phyloP scores from a whole-genome alignment of 2,113 vertebrate genomes.

The Oncorhynchus keta region DNA sequence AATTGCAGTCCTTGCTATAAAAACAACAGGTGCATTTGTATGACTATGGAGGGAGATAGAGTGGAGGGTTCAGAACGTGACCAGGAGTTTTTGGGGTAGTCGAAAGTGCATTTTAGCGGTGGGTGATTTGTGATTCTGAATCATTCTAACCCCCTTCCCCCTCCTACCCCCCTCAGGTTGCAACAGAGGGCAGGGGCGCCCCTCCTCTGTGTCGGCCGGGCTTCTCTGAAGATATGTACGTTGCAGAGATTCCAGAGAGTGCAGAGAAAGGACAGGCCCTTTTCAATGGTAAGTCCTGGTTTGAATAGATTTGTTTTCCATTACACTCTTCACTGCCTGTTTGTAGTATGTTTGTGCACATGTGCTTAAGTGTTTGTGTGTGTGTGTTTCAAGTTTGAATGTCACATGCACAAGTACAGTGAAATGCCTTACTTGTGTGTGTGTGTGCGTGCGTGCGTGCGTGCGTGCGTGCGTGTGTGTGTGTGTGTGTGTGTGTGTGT shows the following conservation, averaged over 20 bases:
- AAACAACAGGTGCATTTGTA: constrained; percentile 86
- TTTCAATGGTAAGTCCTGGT: constrained; percentile 81
- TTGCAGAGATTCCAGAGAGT: constrained; percentile 80
- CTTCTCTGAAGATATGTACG: constrained; percentile 93
- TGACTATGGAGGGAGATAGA: constrained; percentile 30
- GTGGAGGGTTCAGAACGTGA: constrained; percentile 57
- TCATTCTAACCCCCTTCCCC: constrained; percentile 5
- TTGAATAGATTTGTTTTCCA: background rate
- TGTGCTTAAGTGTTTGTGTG: background rate
- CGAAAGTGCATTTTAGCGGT: constrained; percentile 56
- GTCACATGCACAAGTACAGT: too few species aligned
- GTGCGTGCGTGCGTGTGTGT: too few species aligned
- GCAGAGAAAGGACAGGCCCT: constrained; percentile 85
- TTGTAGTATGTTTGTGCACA: constrained; percentile 12
- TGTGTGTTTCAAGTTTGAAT: too few species aligned
- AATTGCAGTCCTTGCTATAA: constrained; percentile 77
- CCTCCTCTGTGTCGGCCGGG: constrained; percentile 85
- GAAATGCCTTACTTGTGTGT: too few species aligned
- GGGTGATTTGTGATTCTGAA: constrained; percentile 67
- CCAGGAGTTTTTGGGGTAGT: constrained; percentile 56
- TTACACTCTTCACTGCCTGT: constrained; percentile 11
- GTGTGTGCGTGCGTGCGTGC: too few species aligned
- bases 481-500: too few species aligned
- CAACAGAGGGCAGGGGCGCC: constrained; percentile 83
- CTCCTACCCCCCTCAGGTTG: constrained; percentile 81